phyloP scores from a whole-genome alignment of 2,797 vertebrate genomes.

The Simalia tracyae region DNA sequence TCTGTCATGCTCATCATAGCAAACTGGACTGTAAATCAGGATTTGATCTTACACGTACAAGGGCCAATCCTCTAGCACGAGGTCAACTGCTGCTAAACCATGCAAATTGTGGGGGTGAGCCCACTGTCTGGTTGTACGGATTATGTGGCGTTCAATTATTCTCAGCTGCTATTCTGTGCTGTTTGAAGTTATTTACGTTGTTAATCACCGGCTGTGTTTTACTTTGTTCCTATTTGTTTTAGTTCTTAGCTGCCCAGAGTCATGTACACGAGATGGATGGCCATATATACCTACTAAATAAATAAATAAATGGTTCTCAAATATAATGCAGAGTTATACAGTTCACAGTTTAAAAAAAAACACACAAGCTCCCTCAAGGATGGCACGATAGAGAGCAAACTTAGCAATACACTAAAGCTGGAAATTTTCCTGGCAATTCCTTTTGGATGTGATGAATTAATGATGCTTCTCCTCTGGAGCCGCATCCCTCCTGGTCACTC shows the following conservation, averaged over 20 bases:
- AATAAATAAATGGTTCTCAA: neutral
- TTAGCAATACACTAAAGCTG: neutral
- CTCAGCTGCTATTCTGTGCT: neutral
- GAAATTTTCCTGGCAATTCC: neutral
- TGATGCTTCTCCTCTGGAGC: neutral
- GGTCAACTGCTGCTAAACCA: neutral
- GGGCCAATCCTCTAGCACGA: neutral
- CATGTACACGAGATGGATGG: neutral
- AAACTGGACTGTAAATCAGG: neutral
- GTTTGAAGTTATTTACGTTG: neutral
- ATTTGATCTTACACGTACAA: neutral
- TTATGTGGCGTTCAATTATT: neutral
- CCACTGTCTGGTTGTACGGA: neutral
- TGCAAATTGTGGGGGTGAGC: neutral
- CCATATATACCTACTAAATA: neutral
- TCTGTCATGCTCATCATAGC: neutral
- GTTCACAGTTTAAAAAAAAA: neutral
- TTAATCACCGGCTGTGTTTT: neutral
- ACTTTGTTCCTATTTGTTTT: neutral
- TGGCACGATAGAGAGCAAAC: neutral
- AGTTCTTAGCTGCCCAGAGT: neutral
- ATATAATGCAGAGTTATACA: neutral
- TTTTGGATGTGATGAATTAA: neutral
- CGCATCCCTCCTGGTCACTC: neutral
- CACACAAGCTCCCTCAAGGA: neutral